A percentile compares a stretch with the other conserved stretches of the same genome.
These are phyloP conservation scores for Cryptophagus acutangulus DNA, from an alignment of 2,888 invertebrate species.

Conservation along the genomic window DNA sequence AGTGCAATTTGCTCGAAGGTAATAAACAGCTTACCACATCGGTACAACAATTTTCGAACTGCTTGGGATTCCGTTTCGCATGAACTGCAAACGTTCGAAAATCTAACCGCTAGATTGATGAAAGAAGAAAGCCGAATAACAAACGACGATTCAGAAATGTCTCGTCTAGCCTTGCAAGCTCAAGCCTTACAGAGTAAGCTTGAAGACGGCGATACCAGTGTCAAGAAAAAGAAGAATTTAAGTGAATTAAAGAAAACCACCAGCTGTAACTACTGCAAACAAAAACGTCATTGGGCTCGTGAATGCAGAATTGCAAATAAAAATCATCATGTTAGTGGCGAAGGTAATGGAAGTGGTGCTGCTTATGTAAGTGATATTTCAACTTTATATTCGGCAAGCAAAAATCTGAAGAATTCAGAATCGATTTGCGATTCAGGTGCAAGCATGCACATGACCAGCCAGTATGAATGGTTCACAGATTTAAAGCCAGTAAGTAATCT, in stretches of 20 bases:
- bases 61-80: slow-evolving; percentile 20
- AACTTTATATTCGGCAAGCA: slow-evolving; percentile 11
- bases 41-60: slow-evolving; percentile 12
- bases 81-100: slow-evolving; percentile 18
- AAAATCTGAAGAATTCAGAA: slow-evolving; percentile 13
- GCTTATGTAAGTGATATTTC: slow-evolving; percentile 17
- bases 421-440: slow-evolving; percentile 30
- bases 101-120: slow-evolving; percentile 18
- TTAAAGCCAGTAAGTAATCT: no score
- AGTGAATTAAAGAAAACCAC: slow-evolving; percentile 18
- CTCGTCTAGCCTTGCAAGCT: slow-evolving; percentile 16
- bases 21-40: slow-evolving; percentile 13
- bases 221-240: slow-evolving; percentile 12
- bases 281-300: slow-evolving; percentile 22
- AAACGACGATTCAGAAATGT: slow-evolving; percentile 12
- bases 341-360: no score
- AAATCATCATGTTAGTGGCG: no score
- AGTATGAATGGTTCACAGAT: no score
- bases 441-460: no score
- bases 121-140: slow-evolving; percentile 20
- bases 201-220: background rate
- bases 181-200: slow-evolving; percentile 14
- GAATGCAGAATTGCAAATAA: slow-evolving; percentile 22
- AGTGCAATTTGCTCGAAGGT: no score
- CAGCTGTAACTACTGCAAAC: slow-evolving; percentile 19